Base-by-base conservation (phyloP, 2,113 vertebrate genomes). In the Oostethus manadensis region DNA sequence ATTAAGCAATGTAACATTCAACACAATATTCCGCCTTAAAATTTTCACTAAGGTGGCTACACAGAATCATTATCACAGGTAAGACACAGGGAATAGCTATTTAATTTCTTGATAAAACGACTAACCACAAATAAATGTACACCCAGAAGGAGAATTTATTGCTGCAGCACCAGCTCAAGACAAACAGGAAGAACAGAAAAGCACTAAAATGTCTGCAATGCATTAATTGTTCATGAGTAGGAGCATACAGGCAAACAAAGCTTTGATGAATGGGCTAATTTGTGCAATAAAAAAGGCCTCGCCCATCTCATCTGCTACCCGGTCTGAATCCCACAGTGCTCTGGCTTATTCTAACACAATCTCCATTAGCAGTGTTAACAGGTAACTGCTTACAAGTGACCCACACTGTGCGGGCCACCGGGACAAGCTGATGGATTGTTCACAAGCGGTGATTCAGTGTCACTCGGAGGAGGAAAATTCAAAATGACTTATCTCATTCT, bases 261-360 rank as follows among this genome's bases (percentile, higher is more conserved):
- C 40, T 18, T 78, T 91, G 90, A 92, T 88, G 88, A 90, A 92
- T 87, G 64, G 65, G 87, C 87, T 90, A 83, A 88, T 90, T 90
- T 92, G 86, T 89, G 80, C 71, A 57, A 77, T 59, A 64, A 81
- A 77, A 73, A 71, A 73, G 64, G 73, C 71, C 62, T 75, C 73
- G 49, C 79, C 84, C 71, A 59, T 60, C 73, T 78, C 53, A 76
- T 83, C 77, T 67, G 54, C 58, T 46, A 64, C 51, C 64, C 58
- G 22, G 64, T 33, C 62, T 17, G 56, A 54, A 29, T 54, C 13
- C 44, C 60, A 63, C 71, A 78, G 71, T 70, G 56, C 80, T 78
- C 65, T 48, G 69, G 35, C 69, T 72, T 76, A 79, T 82, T 80
- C 79, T 74, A 84, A 88, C 82, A 69, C 20, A 56, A 83, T 73